phyloP scores from a whole-genome alignment of 2,888 invertebrate genomes.

The Exephanes ischioxanthus region DNA sequence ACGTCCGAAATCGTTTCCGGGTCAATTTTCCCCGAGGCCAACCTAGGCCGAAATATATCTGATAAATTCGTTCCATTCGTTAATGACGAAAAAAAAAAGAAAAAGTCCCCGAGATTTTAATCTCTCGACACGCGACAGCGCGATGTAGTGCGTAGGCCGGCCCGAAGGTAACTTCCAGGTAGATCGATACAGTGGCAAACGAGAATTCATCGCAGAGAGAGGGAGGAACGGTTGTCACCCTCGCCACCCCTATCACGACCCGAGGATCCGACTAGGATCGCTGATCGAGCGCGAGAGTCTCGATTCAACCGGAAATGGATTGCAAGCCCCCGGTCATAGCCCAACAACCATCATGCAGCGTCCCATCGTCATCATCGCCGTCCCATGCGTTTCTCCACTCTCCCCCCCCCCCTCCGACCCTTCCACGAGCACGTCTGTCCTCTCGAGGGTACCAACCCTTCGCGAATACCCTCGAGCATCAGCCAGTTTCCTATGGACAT shows the following conservation, averaged over 20 bases:
- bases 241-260: neutral
- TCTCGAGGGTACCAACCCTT: neutral
- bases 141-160: neutral
- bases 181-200: slow-evolving; percentile 15
- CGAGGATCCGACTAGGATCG: slow-evolving; percentile 38
- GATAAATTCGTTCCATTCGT: neutral
- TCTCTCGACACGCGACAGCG: slow-evolving; percentile 2
- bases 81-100: neutral
- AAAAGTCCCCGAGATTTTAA: neutral
- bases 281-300: slow-evolving; percentile 47
- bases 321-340: slow-evolving; percentile 53
- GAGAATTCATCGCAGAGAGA: slow-evolving; percentile 38
- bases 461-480: slow-evolving; percentile 1
- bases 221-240: neutral
- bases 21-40: neutral
- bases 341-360: slow-evolving; percentile 18
- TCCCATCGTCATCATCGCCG: slow-evolving; percentile 32
- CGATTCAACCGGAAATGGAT: slow-evolving; percentile 57
- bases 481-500: neutral
- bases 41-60: neutral
- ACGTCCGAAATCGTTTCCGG: neutral
- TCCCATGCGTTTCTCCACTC: slow-evolving; percentile 42
- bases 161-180: slow-evolving; percentile 4
- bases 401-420: neutral
- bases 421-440: neutral